Percentiles rank a stretch among this genome's conserved stretches.
phyloP scores from a whole-genome alignment of 2,797 vertebrate genomes.

The Gorsachius magnificus region DNA sequence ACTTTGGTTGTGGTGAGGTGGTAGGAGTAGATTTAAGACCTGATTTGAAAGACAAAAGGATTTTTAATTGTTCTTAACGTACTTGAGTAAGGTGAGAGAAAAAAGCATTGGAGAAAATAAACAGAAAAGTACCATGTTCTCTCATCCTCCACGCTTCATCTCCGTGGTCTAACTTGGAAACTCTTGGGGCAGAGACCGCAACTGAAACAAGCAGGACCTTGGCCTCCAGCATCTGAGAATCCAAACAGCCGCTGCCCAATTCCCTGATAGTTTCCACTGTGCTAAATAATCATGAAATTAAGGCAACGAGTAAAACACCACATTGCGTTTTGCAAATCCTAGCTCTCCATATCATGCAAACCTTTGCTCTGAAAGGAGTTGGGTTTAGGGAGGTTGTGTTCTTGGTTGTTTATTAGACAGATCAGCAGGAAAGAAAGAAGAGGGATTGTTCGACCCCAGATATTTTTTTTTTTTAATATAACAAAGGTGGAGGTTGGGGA shows the following conservation, averaged over 20 bases:
- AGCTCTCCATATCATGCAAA: neutral
- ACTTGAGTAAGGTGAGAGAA: neutral
- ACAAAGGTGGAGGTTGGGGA: neutral
- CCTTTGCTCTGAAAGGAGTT: neutral
- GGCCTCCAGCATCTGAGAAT: neutral
- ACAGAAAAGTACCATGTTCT: rapidly evolving
- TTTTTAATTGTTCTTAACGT: neutral
- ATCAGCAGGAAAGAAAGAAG: neutral
- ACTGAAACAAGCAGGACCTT: neutral
- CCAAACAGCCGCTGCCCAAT: rapidly evolving
- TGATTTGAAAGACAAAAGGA: neutral
- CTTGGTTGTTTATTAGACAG: neutral
- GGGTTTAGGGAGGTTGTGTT: neutral
- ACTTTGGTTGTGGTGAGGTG: neutral
- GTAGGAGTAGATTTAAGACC: neutral
- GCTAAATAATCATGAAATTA: neutral
- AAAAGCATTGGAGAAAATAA: rapidly evolving
- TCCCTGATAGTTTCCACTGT: neutral
- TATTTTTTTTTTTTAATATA: neutral
- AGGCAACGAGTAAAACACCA: neutral
- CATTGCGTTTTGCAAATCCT: neutral
- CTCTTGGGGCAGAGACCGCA: neutral
- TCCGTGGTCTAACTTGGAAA: neutral
- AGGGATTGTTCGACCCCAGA: neutral
- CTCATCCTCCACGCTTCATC: neutral